Evolutionary conservation across 2,888 invertebrate species (phyloP).

Genomic region (Rhorus exstirpatorius): DNA sequence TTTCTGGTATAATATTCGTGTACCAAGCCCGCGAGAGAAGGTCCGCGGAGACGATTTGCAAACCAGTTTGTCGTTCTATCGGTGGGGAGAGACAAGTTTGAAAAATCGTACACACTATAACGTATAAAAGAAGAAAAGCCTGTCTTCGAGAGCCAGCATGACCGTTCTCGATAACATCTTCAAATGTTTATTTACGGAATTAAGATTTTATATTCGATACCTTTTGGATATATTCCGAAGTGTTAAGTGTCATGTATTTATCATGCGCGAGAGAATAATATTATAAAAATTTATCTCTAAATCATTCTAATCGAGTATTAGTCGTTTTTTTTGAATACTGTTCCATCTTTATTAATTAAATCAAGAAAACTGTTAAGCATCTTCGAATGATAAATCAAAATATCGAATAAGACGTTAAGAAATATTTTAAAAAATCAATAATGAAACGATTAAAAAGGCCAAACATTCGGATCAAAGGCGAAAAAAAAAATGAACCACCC

Average conservation of each 20-base stretch:
- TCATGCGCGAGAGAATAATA: too few relatives aligned
- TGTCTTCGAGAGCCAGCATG: not conserved
- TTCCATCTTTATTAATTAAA: too few relatives aligned
- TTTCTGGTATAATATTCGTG: conserved; percentile 18
- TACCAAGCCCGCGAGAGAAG: conserved; percentile 17
- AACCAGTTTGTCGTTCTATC: conserved; percentile 17
- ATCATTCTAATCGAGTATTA: too few relatives aligned
- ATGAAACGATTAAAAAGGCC: too few relatives aligned
- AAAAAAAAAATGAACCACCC: not conserved
- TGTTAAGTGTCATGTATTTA: too few relatives aligned
- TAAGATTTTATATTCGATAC: not conserved
- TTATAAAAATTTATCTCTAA: too few relatives aligned
- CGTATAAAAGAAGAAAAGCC: not conserved
- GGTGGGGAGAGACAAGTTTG: not conserved
- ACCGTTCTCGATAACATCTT: not conserved
- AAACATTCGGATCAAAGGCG: not conserved
- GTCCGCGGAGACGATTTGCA: conserved; percentile 22
- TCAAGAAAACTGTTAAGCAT: too few relatives aligned
- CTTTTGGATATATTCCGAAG: not conserved
- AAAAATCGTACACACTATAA: not conserved
- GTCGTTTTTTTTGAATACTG: too few relatives aligned
- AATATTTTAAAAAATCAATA: not conserved
- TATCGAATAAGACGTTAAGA: too few relatives aligned
- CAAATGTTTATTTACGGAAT: not conserved
- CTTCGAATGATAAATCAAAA: too few relatives aligned